phyloP scores from a whole-genome alignment of 2,113 vertebrate genomes.

The Xiphias gladius region DNA sequence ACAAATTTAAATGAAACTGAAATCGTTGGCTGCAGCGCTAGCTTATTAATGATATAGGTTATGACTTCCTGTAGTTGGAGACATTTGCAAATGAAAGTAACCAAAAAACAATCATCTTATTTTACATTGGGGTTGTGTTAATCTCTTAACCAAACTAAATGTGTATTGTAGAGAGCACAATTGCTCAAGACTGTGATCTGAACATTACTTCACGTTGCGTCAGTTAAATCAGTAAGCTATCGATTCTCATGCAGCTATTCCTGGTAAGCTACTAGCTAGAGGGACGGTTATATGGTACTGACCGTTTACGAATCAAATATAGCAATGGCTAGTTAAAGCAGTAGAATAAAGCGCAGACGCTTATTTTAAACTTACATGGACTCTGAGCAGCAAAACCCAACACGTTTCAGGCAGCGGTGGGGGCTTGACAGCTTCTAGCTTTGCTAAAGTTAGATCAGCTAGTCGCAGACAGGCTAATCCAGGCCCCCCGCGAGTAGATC shows the following conservation, averaged over 20 bases:
- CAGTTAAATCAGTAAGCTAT: not conserved
- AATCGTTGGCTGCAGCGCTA: not conserved
- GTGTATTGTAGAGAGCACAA: not conserved
- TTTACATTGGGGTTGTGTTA: not conserved
- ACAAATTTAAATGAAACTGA: not conserved
- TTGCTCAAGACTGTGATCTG: not conserved
- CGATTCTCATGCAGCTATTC: not conserved
- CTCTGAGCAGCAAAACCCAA: conserved; percentile 4
- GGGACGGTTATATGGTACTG: not conserved
- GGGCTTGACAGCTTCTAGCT: conserved; percentile 36
- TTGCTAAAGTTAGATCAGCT: not conserved
- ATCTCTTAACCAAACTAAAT: too few species aligned
- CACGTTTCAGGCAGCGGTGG: conserved; percentile 55
- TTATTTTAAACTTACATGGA: conserved; percentile 72
- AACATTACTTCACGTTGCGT: conserved; percentile 8
- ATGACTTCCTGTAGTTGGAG: not conserved
- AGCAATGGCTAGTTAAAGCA: not conserved
- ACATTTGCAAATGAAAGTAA: not conserved
- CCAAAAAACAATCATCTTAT: not conserved
- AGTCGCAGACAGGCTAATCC: not conserved
- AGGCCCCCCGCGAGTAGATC: conserved; percentile 14
- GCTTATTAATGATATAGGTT: too few species aligned
- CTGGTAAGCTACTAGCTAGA: not conserved
- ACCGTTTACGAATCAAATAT: not conserved
- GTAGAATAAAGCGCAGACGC: not conserved